Percentiles rank a stretch among this genome's conserved stretches.
Conservation (phyloP, 2,797 vertebrate species). For the Leucoraja ocellata region DNA sequence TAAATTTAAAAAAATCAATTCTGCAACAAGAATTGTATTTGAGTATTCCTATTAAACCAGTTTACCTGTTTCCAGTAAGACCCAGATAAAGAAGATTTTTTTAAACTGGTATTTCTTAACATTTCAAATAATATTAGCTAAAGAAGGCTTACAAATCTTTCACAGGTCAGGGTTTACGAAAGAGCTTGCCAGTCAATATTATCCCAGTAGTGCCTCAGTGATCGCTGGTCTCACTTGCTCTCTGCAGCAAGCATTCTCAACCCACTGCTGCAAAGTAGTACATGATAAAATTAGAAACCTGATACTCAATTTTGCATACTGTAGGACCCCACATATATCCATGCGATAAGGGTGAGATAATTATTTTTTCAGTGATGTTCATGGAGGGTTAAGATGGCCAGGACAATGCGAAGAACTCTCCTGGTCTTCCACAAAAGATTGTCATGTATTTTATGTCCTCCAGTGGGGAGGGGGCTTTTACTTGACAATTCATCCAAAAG, state of each 20-base stretch:
- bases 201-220: background rate
- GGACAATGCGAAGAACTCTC: background rate
- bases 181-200: background rate
- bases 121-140: too few species aligned
- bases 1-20: background rate
- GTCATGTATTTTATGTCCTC: background rate
- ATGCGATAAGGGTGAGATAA: background rate
- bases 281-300: background rate
- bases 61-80: background rate
- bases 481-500: background rate
- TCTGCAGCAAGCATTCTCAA: too few species aligned
- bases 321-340: background rate
- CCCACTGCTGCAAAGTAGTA: too few species aligned
- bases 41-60: background rate
- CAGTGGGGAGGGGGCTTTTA: background rate
- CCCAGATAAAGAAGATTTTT: too few species aligned
- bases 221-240: too few species aligned
- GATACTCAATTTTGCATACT: background rate
- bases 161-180: too few species aligned
- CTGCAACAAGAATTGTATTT: background rate
- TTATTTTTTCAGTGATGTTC: background rate
- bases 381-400: background rate
- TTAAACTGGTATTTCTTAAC: too few species aligned
- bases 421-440: background rate
- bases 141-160: too few species aligned